Base-by-base conservation (phyloP, 2,113 vertebrate genomes). In the Cololabis saira region DNA sequence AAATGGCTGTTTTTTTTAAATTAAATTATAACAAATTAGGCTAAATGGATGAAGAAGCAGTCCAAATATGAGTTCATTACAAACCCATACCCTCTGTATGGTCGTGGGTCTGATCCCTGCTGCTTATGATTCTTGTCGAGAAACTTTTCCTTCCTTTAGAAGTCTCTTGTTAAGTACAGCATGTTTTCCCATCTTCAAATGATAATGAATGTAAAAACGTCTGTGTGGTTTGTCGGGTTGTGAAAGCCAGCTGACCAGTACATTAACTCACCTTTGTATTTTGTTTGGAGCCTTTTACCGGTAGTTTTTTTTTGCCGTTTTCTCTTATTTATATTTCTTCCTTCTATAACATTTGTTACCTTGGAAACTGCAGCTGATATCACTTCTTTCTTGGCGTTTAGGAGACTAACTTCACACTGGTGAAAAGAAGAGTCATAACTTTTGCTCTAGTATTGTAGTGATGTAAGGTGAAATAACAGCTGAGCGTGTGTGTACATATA, bases 151-250 rank as follows among this genome's bases (percentile, higher is more conserved):
- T 74, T 45, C 12, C 65, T 71, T 40, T 65, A 72, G 21, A 68
- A 70, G 74, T 53, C 62, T 77, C 61, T 73, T 62, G 76, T 82
- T 76, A 71, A 74, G 45, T 80, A 77, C 54, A 80, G 49, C 70
- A 55, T 78, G 57, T 85, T 85, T 86, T 87, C 83, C 62, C 73
- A 64, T 22, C 37, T 87, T 47, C 63, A 80, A 56, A 82, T 82
- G 76, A 73, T 74, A 72, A 76, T 82, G 82, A 89, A 90, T 90
- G 86, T 90, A 89, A 58, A n/a, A 74, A 62, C 49, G 75, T 70
- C 75, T 77, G 71, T 1, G 43, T 78, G 74, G 64, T 82, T 80
- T 81, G 53, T 72, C 49, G 45, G 42, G 53, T 72, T 61, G 16
- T 69, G 57, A 66, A 73, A 74, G 58, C 53, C 50, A 60, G 67